Conservation (phyloP, 2,113 vertebrate species). For the Micronycteris hirsuta region DNA sequence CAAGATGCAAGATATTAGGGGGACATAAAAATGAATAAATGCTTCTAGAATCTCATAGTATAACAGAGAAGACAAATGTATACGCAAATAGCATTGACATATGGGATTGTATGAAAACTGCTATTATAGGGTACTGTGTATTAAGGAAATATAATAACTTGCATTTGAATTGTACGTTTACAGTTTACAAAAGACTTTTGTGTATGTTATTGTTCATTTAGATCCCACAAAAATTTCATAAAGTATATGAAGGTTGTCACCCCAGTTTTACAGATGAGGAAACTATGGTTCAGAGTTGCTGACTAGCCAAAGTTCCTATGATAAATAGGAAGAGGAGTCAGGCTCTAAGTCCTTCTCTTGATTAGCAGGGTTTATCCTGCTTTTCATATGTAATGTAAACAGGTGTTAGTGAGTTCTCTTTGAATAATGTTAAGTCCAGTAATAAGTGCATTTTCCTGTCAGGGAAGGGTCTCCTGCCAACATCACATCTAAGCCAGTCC, state of each 20-base stretch:
- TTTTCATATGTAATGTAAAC: not conserved
- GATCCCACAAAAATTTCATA: not conserved
- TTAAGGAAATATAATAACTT: not conserved
- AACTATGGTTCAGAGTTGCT: not conserved
- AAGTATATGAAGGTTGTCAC: not conserved
- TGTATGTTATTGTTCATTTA: not conserved
- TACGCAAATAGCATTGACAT: not conserved
- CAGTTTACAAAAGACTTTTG: not conserved
- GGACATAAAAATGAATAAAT: not conserved
- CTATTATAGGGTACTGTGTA: not conserved
- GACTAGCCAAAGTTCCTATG: not conserved
- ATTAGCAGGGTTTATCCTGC: not conserved
- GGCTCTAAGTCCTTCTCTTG: not conserved
- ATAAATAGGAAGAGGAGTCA: not conserved
- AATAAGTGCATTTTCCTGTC: not conserved
- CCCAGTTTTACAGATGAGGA: constrained; percentile 1
- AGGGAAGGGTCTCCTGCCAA: not conserved
- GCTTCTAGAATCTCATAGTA: not conserved
- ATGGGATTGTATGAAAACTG: not conserved
- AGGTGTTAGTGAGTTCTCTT: not conserved
- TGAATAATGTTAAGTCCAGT: not conserved
- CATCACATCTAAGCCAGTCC: not conserved
- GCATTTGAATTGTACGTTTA: not conserved
- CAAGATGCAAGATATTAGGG: not conserved
- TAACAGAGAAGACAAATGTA: not conserved